Conservation (phyloP, 2,113 vertebrate species). For the Elanoides forficatus region DNA sequence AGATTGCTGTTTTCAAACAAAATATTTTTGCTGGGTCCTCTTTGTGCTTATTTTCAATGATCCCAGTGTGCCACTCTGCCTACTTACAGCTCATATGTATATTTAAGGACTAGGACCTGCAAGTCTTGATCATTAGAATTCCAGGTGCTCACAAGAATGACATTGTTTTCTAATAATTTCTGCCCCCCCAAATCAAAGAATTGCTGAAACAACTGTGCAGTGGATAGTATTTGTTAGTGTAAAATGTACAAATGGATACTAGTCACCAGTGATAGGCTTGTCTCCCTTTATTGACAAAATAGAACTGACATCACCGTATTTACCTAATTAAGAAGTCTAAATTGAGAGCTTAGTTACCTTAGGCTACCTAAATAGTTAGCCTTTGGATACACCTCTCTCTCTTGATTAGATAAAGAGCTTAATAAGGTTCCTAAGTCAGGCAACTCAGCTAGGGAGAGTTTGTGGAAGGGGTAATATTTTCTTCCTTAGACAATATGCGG, state of each 20-base stretch:
- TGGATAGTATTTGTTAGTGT: not conserved
- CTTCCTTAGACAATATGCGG: rapidly evolving
- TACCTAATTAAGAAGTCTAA: conserved; percentile 16
- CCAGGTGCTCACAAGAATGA: not conserved
- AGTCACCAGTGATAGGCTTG: not conserved
- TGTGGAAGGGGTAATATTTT: not conserved
- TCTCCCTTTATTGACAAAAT: not conserved
- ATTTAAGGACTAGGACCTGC: not conserved
- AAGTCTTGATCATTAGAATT: not conserved
- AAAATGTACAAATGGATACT: not conserved
- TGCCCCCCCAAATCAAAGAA: not conserved
- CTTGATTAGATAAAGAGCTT: not conserved
- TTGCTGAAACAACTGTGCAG: not conserved
- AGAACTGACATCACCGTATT: not conserved
- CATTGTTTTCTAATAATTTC: not conserved
- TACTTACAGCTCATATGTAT: not conserved
- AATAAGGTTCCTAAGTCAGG: not conserved
- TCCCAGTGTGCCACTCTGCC: not conserved
- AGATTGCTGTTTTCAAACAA: not conserved
- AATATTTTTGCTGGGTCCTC: not conserved
- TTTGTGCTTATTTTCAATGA: not conserved
- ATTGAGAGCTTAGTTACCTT: conserved; percentile 12
- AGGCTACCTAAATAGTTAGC: not conserved
- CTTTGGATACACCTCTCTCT: not conserved
- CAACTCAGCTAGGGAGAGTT: not conserved